Evolutionary conservation across 2,797 vertebrate species (phyloP).

Genomic region (Tapirus indicus): DNA sequence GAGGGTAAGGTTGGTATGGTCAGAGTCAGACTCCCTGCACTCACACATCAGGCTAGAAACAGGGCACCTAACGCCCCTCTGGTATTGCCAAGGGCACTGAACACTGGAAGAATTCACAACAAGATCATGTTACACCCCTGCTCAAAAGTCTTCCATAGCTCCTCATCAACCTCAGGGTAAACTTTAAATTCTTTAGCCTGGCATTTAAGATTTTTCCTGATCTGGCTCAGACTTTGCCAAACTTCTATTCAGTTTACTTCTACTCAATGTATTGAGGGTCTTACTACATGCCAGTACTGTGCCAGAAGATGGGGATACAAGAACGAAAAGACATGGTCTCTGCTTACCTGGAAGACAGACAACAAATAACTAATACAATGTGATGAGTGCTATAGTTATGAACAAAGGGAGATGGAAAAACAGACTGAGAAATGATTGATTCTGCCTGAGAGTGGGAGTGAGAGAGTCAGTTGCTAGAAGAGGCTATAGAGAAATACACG

Average conservation of each 20-base stretch:
- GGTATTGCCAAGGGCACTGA: background rate
- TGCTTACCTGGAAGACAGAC: constrained; percentile 31
- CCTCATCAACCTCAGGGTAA: background rate
- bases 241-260: background rate
- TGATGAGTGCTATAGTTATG: background rate
- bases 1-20: background rate
- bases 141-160: background rate
- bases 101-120: constrained; percentile 8
- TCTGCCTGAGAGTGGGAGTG: background rate
- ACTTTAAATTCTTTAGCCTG: constrained; percentile 13
- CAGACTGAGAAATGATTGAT: background rate
- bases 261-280: background rate
- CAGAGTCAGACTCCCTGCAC: background rate
- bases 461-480: background rate
- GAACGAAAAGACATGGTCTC: background rate
- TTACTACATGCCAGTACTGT: background rate
- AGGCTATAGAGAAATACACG: background rate
- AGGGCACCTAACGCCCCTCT: background rate
- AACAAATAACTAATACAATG: background rate
- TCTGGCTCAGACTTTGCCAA: background rate
- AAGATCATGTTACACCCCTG: background rate
- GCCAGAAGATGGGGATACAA: background rate
- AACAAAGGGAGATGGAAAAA: background rate
- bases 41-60: background rate
- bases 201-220: background rate